These are phyloP conservation scores for Lysandra coridon DNA, from an alignment of 2,888 invertebrate genomes.

Conservation along the genomic window DNA sequence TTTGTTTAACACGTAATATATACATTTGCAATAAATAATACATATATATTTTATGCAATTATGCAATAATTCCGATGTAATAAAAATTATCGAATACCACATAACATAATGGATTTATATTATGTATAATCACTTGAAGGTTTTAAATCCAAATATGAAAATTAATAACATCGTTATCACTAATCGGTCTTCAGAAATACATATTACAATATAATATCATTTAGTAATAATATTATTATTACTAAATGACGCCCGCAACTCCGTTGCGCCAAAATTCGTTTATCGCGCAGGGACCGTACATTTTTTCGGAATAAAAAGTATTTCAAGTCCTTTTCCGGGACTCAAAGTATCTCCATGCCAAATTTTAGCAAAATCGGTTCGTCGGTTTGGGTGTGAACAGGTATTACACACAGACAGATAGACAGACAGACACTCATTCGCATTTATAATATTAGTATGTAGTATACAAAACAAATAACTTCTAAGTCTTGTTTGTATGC, in stretches of 20 bases:
- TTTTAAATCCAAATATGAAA: constrained; percentile 1
- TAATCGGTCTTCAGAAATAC: not conserved
- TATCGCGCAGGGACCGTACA: no score
- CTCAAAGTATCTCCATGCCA: no score
- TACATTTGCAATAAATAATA: not conserved
- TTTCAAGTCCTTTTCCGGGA: no score
- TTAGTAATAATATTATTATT: no score
- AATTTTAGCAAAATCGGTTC: no score
- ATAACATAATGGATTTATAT: not conserved
- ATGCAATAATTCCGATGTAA: not conserved
- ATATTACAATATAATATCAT: no score
- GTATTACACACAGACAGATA: no score
- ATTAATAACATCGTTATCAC: not conserved
- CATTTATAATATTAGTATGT: not conserved
- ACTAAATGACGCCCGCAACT: not conserved
- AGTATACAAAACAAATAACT: not conserved
- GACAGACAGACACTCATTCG: no score
- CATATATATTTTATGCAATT: not conserved
- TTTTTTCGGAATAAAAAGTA: no score
- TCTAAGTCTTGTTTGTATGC: not conserved
- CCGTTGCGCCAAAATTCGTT: no score
- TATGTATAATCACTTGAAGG: constrained; percentile 1
- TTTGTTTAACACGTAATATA: not conserved
- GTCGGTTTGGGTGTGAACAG: no score
- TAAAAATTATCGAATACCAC: not conserved